Percentiles rank a stretch among this genome's conserved stretches.
Evolutionary conservation across 2,797 vertebrate genomes (phyloP).

Genomic region (Spinus olivaceus): DNA sequence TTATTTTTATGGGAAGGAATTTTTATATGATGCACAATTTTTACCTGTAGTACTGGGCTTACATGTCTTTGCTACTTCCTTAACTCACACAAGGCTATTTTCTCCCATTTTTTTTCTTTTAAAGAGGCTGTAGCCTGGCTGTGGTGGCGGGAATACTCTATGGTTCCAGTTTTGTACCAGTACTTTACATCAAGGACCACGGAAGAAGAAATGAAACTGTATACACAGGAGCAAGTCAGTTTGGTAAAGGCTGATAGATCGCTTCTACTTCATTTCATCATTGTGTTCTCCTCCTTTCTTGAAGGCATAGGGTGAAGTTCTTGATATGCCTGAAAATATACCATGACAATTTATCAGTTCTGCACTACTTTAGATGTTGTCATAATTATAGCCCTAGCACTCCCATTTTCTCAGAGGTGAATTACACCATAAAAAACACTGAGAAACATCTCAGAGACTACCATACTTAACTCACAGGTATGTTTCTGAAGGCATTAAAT

Average conservation of each 20-base stretch:
- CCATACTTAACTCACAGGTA: background rate
- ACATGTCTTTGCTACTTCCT: background rate
- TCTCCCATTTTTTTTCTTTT: background rate
- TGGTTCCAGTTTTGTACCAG: conserved; percentile 81
- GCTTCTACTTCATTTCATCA: background rate
- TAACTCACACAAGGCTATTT: background rate
- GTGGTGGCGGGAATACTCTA: conserved; percentile 83
- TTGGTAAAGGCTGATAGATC: conserved; percentile 71
- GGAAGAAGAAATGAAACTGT: conserved; percentile 76
- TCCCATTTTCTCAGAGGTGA: background rate
- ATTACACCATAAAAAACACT: background rate
- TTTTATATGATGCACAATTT: background rate
- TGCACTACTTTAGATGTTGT: background rate
- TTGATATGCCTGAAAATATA: background rate
- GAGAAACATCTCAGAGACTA: background rate
- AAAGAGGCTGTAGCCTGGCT: conserved; percentile 84
- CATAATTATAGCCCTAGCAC: background rate
- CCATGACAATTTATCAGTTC: background rate
- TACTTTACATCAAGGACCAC: conserved; percentile 89
- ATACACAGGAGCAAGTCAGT: conserved; percentile 84
- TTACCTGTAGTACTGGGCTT: background rate
- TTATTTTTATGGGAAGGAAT: background rate
- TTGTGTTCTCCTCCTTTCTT: background rate
- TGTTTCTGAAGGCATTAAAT: background rate
- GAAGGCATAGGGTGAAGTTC: background rate